Base-by-base conservation (phyloP, 2,797 vertebrate species). In the Mastacembelus armatus region DNA sequence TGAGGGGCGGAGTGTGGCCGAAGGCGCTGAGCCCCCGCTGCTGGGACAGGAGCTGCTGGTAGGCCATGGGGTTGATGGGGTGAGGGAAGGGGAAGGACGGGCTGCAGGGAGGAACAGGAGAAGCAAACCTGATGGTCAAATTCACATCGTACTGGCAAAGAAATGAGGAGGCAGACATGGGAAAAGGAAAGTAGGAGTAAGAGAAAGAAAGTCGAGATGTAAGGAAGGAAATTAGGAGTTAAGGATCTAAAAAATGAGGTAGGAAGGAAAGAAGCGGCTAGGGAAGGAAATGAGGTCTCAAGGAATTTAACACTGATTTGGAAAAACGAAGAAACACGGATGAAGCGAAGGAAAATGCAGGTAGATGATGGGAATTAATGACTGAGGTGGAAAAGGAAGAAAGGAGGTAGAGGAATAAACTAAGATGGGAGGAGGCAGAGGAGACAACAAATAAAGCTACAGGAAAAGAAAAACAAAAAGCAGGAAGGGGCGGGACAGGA, bases 71-170 rank as follows among this genome's bases (percentile, higher is more conserved):
- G 83, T 95, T 97, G 82, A 98, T 95, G 62, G 95, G 94, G 30
- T 96, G 96, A 7, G 95, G 95, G 74, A 99, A 98, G 35, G 95
- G 93, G 81, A 98, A 96, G 1, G 97, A 95, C 0, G 97, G 97
- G 80, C 97, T 99, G 91, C 38, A 19, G 3, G 26, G 26, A 42
- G 18, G 5, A 30, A n/a, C 21, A 14, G 11, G 27, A 14, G 5
- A n/a, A 38, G 7, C 38, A 1, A 4, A 44, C 0, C 2, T n/a
- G 8, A 7, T 16, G 14, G 12, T 35, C 33, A 38, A 1, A 29
- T 4, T 8, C 5, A 22, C 19, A 14, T 1, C 21, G 0, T 19
- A 27, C 10, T 35, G 47, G 4, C 9, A 32, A 32, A n/a, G n/a
- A n/a, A n/a, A n/a, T n/a, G n/a, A n/a, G n/a, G n/a, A n/a, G n/a